A percentile compares a stretch with the other conserved stretches of the same genome.
phyloP scores from a whole-genome alignment of 2,797 vertebrate genomes.

The Calcarius lapponicus region DNA sequence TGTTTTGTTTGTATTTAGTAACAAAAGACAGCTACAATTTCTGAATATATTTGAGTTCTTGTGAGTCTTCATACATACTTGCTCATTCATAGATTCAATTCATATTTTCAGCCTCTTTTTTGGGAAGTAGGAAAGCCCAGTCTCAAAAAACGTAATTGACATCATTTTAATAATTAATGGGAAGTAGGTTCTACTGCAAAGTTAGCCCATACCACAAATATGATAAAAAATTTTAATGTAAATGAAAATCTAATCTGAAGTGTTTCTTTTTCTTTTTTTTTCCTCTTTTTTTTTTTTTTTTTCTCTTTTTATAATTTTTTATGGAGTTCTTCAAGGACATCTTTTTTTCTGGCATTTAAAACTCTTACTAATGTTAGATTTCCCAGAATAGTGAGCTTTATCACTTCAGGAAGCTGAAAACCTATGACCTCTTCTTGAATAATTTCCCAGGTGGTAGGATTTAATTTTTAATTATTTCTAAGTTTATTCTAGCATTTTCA shows the following conservation, averaged over 20 bases:
- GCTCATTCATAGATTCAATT: neutral
- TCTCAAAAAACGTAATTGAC: neutral
- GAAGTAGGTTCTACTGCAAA: neutral
- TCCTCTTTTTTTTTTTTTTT: neutral
- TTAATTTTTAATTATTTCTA: conserved; percentile 42
- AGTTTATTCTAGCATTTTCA: conserved; percentile 29
- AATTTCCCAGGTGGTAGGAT: conserved; percentile 4
- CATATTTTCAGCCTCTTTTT: neutral
- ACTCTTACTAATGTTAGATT: conserved; percentile 1
- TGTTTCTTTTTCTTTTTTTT: neutral
- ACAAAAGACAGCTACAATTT: conserved; percentile 9
- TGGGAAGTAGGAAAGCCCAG: neutral
- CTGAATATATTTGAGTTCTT: neutral
- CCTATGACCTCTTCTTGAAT: conserved; percentile 12
- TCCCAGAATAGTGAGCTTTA: conserved; percentile 10
- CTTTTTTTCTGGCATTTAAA: conserved; percentile 26
- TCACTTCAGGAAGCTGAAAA: conserved; percentile 24
- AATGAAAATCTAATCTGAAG: neutral
- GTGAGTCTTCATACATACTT: neutral
- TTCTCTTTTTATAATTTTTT: neutral
- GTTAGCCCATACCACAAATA: neutral
- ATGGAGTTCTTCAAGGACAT: conserved; percentile 22
- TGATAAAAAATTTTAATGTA: neutral
- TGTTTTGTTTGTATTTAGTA: neutral
- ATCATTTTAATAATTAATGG: neutral